Base-by-base conservation (phyloP, 2,797 vertebrate species). In the Hoplostethus mediterraneus region DNA sequence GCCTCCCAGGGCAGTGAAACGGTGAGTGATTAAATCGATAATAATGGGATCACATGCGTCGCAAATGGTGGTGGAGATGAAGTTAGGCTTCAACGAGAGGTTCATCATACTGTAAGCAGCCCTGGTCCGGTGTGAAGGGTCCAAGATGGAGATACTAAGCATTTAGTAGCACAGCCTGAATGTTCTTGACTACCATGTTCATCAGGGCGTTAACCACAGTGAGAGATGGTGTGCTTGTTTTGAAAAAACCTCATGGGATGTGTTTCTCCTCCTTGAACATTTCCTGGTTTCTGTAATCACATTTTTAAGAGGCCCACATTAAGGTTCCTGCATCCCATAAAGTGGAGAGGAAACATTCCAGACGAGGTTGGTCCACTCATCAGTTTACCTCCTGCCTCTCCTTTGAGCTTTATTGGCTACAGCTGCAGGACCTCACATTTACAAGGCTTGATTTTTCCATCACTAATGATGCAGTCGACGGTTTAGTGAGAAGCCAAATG, bases 321-420 rank as follows among this genome's bases (percentile, higher is more conserved):
- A 76, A 81, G 48, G 58, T 8, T 21, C 53, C 44, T 16, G 17
- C 53, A 6, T 48, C 53, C 52, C 52, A 63, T 71, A 63, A 71
- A 57, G 52, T 17, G 12, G 11, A 65, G 67, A 74, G 80, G 75
- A 88, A 88, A 54, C 21, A 33, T 6, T 66, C 53, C 67, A 88
- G 80, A 84, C 84, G 3, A 70, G 81, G 51, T 55, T 65, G 31
- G 33, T 69, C 67, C 16, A 42, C 45, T 69, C 63, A 11, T 71
- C 76, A 57, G 67, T 63, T 56, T 53, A 8, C 53, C 63, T 58
- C 68, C 74, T 55, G 65, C 65, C 5, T 10, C 13, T 66, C 10
- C 63, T 44, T 40, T 13, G 49, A 53, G 66, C 45, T 51, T 49
- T 53, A 59, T 44, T 17, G 60, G 17, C 9, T 31, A 11, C 75